Evolutionary conservation across 2,797 vertebrate genomes (phyloP), one percentile per base, ranked within the genome.

Genomic region (Tachyglossus aculeatus): DNA sequence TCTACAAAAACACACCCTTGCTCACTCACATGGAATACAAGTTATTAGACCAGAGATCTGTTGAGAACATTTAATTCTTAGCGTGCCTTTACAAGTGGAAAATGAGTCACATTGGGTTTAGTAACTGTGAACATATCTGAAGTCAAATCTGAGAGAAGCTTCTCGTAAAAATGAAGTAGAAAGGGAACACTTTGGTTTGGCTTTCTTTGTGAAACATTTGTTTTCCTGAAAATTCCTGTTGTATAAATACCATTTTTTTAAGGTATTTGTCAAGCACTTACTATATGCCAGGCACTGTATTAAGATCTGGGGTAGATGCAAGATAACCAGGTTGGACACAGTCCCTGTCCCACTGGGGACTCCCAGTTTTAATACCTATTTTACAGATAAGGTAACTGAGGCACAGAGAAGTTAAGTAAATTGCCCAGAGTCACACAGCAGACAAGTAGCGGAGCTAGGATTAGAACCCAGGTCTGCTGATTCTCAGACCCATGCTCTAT

Each of bases 21-120:
- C n/a, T n/a, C n/a, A n/a, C n/a, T n/a, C n/a, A n/a, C n/a, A n/a
- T n/a, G n/a, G n/a, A 40, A 32, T 27, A 24, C 60, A 32, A 64
- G 18, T 39, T 33, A 12, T 57, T 50, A 50, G 9, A 12, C 16
- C 25, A 33, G 16, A 63, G 43, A 16, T 31, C 25, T 57, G 0
- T 6, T 0, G 1, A 36, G 59, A 84, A 76, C 56, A 39, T 5
- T 66, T 37, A 55, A 41, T 66, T 68, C 60, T 59, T 29, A 55
- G 68, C 86, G 83, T 84, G 89, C 54, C 68, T 75, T 56, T 78
- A 52, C 74, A 75, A 67, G 77, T 1, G 1, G 54, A 53, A 65
- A 61, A 25, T 72, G 71, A 88, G 67, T 87, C 85, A 84, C 39
- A 58, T 37, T 74, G 24, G 55, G 45, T 43, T 80, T 27, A 61